These are phyloP conservation scores for Drosophila kokeensis DNA, from an alignment of 2,888 invertebrate genomes.

Conservation along the genomic window DNA sequence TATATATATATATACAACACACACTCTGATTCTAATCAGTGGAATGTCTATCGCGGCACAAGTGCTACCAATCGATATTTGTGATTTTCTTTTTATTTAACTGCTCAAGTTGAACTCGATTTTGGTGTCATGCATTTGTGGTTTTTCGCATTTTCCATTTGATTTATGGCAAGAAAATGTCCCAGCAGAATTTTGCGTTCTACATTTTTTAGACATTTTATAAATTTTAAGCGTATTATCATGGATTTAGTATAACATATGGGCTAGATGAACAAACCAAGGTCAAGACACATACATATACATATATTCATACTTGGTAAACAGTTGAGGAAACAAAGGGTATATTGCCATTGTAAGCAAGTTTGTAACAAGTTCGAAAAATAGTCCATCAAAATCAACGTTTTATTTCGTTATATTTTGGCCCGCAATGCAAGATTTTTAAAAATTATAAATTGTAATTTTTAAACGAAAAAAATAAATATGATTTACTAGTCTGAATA, in stretches of 20 bases:
- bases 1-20: not conserved
- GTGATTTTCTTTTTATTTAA: conserved; percentile 1
- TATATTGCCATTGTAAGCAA: not conserved
- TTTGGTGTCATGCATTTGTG: conserved; percentile 24
- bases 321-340: not conserved
- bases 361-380: not conserved
- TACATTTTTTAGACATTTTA: conserved; percentile 17
- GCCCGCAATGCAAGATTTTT: not conserved
- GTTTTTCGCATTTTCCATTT: conserved; percentile 36
- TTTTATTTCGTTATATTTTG: not conserved
- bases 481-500: not conserved
- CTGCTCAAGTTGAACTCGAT: conserved; percentile 16
- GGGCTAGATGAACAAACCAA: conserved; percentile 1
- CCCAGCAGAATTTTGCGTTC: conserved; percentile 5
- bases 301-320: conserved; percentile 6
- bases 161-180: conserved; percentile 50
- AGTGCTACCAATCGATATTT: conserved; percentile 19
- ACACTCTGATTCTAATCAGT: conserved; percentile 29
- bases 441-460: not conserved
- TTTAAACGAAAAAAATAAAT: not conserved
- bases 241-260: conserved; percentile 42
- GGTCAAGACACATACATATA: not conserved
- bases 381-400: not conserved
- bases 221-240: conserved; percentile 42
- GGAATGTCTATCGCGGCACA: conserved; percentile 16